These are phyloP conservation scores for Saccostrea glomerata DNA, from an alignment of 1,140 invertebrate genomes.

Conservation along the genomic window DNA sequence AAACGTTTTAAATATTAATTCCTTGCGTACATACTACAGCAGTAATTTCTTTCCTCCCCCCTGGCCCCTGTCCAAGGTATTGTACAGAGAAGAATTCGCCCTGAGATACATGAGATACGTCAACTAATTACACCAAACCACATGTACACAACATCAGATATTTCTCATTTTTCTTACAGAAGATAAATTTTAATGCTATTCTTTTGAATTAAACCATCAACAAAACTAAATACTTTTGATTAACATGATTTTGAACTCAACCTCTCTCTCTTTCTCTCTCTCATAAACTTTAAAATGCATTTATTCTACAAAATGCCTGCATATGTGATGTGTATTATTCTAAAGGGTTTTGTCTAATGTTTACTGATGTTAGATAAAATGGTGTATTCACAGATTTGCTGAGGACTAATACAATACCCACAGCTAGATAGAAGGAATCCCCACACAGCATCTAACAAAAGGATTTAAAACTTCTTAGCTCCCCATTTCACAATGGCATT, in stretches of 20 bases:
- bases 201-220: neutral
- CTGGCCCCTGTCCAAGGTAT: neutral
- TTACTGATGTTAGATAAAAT: constrained; percentile 17
- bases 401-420: neutral
- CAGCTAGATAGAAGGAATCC: no score
- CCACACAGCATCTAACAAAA: neutral
- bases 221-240: neutral
- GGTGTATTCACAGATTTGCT: neutral
- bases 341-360: neutral
- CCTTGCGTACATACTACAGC: neutral
- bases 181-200: neutral
- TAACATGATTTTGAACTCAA: neutral
- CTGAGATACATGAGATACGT: neutral
- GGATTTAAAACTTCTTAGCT: neutral
- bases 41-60: neutral
- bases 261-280: neutral
- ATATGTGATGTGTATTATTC: neutral
- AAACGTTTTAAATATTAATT: neutral
- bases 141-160: neutral
- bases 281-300: neutral
- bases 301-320: neutral
- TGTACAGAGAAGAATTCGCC: neutral
- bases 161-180: no score
- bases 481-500: constrained; percentile 1
- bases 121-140: neutral